Base-by-base conservation (phyloP, 2,888 invertebrate genomes). In the Antheraea yamamai region DNA sequence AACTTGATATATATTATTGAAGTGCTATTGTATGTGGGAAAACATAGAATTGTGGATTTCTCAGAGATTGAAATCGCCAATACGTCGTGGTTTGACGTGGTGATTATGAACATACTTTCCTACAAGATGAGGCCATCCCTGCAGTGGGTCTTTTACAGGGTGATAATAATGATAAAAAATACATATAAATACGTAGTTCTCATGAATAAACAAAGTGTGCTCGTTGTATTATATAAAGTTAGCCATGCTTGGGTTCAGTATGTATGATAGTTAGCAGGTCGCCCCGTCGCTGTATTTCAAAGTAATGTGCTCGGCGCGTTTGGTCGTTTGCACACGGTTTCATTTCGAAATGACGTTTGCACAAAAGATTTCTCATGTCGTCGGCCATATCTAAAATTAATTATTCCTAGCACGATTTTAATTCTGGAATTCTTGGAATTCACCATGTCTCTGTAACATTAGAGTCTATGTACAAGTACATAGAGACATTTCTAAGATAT, bases 271-370 rank as follows among this genome's bases (percentile, higher is more conserved):
- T 70, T 70, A 51, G 35, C 58, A 73, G 30, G 58, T 73, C 73
- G 61, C 55, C n/a, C 55, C 61, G 61, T 4, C 73, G 39, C 58
- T 18, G 55, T 61, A 74, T 75, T 74, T 81, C 79, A 77, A 77
- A 77, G 79, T 74, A 75, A 70, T 70, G 70, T 70, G 70, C 77
- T 73, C 39, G 58, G 47, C 78, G 74, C 78, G 78, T 77, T 78
- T 77, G 76, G 76, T 77, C 76, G 74, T 74, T 70, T 77, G 80
- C 80, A 80, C 76, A 79, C 73, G 77, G 78, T 80, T 78, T 77
- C 75, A 79, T 77, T 78, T 75, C 76, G 73, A 79, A 83, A 84
- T 82, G 78, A 82, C 82, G 82, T 86, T 83, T 84, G 84, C 72
- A 78, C 78, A 81, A 81, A 79, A 81, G 82, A 82, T 82, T 79